Evolutionary conservation across 2,888 invertebrate species (phyloP).

Genomic region (Yponomeuta sedellus): DNA sequence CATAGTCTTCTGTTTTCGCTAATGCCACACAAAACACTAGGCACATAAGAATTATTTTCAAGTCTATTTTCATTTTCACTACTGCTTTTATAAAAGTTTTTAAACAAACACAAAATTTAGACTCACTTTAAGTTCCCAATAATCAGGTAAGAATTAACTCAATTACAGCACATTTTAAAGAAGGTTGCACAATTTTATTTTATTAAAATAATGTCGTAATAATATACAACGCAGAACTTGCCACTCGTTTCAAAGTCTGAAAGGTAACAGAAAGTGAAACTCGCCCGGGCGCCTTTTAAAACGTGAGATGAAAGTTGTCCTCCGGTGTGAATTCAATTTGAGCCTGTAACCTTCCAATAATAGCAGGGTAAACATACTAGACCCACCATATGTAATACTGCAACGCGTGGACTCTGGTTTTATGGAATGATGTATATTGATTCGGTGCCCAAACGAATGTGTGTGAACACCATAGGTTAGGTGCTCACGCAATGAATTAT

Average conservation of each 20-base stretch:
- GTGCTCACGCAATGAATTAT: background rate
- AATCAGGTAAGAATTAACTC: too few species aligned
- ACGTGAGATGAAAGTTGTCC: conserved; percentile 51
- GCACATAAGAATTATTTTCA: conserved; percentile 23
- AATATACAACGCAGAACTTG: background rate
- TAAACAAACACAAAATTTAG: background rate
- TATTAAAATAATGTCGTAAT: conserved; percentile 17
- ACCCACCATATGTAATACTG: background rate
- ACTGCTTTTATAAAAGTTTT: background rate
- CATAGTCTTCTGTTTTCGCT: conserved; percentile 32
- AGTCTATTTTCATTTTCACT: conserved; percentile 23
- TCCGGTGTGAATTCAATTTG: conserved; percentile 58
- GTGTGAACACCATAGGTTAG: background rate
- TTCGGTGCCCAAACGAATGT: background rate
- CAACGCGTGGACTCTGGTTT: background rate
- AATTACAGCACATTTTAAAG: background rate
- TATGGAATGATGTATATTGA: background rate
- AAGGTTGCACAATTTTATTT: conserved; percentile 14
- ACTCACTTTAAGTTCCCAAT: too few species aligned
- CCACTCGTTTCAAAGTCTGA: conserved; percentile 28
- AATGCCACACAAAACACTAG: conserved; percentile 37
- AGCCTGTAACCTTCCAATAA: conserved; percentile 17
- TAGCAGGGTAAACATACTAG: background rate
- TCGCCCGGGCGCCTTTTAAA: conserved; percentile 51
- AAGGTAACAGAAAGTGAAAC: conserved; percentile 50